Evolutionary conservation across 2,113 vertebrate species (phyloP).

Genomic region (Numida meleagris): DNA sequence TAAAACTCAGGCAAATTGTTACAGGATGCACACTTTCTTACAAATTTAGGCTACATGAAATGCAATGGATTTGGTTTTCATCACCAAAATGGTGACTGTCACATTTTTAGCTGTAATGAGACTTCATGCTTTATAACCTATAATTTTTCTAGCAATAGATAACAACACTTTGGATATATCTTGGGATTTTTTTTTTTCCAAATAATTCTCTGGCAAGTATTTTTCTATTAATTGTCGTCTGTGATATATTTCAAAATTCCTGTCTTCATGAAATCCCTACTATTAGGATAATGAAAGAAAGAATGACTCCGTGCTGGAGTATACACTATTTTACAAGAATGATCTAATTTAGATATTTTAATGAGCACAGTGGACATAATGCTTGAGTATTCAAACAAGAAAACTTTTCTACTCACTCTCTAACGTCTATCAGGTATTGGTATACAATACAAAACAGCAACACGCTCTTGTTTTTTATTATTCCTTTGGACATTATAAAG

Average conservation of each 20-base stretch:
- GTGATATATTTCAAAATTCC: background rate
- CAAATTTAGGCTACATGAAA: background rate
- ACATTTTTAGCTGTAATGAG: background rate
- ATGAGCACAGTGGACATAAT: background rate
- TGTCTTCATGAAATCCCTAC: background rate
- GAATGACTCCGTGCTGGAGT: background rate
- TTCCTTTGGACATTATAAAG: background rate
- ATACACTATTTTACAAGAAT: background rate
- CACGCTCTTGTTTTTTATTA: background rate
- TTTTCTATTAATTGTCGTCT: slow-evolving; percentile 11
- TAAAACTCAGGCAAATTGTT: background rate
- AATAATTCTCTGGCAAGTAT: background rate
- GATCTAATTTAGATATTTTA: slow-evolving; percentile 35
- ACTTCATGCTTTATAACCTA: background rate
- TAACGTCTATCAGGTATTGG: background rate
- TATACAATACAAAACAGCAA: background rate
- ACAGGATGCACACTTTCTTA: background rate
- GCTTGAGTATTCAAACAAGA: background rate
- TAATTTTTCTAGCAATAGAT: background rate
- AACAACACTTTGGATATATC: background rate
- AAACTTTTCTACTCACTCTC: background rate
- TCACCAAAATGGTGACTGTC: background rate
- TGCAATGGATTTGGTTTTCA: background rate
- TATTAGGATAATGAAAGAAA: background rate
- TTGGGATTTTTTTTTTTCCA: background rate